phyloP scores from a whole-genome alignment of 2,888 invertebrate species.

The Bombylius discolor region DNA sequence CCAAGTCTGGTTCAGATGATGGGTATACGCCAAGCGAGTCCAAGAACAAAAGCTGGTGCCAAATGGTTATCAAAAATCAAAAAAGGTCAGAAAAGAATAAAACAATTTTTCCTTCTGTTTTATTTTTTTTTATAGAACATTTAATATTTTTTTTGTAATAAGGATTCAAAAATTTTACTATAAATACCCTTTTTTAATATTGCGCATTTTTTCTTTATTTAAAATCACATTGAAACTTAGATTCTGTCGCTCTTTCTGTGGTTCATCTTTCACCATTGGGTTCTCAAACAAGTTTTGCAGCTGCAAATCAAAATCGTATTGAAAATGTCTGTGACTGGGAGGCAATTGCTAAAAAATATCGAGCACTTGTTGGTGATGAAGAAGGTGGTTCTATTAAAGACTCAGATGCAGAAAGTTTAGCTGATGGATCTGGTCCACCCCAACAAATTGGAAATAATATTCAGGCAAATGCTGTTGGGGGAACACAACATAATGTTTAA shows the following conservation, averaged over 20 bases:
- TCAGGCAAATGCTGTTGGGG: conserved; percentile 15
- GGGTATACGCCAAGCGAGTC: conserved; percentile 62
- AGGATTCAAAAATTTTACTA: too few species aligned
- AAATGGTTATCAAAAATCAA: conserved; percentile 83
- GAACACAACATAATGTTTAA: conserved; percentile 20
- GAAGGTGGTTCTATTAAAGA: conserved; percentile 37
- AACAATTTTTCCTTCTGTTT: not conserved
- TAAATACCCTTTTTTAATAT: too few species aligned
- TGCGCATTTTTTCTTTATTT: too few species aligned
- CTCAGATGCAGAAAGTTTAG: conserved; percentile 28
- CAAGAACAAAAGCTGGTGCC: conserved; percentile 73
- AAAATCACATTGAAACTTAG: conserved; percentile 26
- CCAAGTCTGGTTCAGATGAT: conserved; percentile 76
- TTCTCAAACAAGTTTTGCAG: conserved; percentile 70
- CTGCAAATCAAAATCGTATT: conserved; percentile 57
- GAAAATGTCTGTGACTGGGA: conserved; percentile 90
- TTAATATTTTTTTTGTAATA: too few species aligned
- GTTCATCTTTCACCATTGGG: conserved; percentile 73
- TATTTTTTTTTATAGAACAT: too few species aligned
- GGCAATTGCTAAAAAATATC: conserved; percentile 75
- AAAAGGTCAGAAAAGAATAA: conserved; percentile 50
- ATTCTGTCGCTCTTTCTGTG: conserved; percentile 65
- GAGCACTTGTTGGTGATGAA: conserved; percentile 58
- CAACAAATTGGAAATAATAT: conserved; percentile 32
- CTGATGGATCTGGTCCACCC: conserved; percentile 18